Evolutionary conservation across 2,797 vertebrate species (phyloP), one percentile per base, ranked within the genome.

Genomic region (Sebastolobus alascanus): DNA sequence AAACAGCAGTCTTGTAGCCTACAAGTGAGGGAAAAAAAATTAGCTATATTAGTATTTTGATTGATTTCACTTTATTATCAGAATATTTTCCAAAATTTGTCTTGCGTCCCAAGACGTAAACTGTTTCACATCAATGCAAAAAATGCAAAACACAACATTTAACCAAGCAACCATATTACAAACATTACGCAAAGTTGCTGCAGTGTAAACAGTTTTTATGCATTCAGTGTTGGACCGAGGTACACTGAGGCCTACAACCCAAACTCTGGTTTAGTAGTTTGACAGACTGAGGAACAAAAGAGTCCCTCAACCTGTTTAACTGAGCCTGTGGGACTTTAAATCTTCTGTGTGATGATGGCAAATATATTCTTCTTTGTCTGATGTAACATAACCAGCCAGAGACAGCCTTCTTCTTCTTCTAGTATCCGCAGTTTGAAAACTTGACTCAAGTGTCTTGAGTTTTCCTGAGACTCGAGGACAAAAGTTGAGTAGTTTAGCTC

Each of bases 401-500:
- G 35, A 67, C 40, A 50, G 40, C 40, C 27, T 31, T 70, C 31
- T 63, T 70, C 31, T 63, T 69, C 43, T 25, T 69, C 43, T 4
- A 54, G 25, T 33, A 10, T 14, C 58, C 3, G 29, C 50, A 77
- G 14, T 58, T 77, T 64, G 27, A 84, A 86, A 73, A 63, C n/a
- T 37, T 29, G 54, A 65, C 65, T 77, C 22, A 61, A 61, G 16
- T 3, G 11, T 58, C 43, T 35, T 20, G 5, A 58, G 37, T 50
- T 66, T 66, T 66, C 55, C 20, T 63, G 29, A 65, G 35, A 63
- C 69, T 35, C 1, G 1, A 50, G 68, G 75, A 83, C 72, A 82
- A 66, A 88, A 81, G 73, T 80, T 68, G 3, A 33, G 38, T 22
- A 80, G 69, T 84, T 85, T 50, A 76, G 74, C 70, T 80, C 55